These are phyloP conservation scores for Apostichopus parvimensis DNA, from an alignment of 35 echinoderm and acorn worm species.

Conservation along the genomic window DNA sequence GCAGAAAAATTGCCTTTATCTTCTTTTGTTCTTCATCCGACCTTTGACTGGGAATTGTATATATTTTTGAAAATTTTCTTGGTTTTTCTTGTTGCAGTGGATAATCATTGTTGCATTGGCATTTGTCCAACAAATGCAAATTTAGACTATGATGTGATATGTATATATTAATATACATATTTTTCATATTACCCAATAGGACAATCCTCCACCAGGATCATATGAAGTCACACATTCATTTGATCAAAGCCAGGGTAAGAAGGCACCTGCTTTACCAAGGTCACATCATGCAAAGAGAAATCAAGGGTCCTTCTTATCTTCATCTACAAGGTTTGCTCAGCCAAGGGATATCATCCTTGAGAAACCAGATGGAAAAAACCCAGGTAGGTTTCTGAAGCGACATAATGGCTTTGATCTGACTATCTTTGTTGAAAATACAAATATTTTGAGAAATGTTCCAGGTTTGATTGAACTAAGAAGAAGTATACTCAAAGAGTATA, in stretches of 20 bases:
- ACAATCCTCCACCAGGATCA: constrained; percentile 89
- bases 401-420: too few relatives aligned
- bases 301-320: constrained; percentile 94
- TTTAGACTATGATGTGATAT: too few relatives aligned
- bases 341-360: constrained; percentile 86
- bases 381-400: constrained; percentile 60
- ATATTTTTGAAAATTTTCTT: too few relatives aligned
- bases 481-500: too few relatives aligned
- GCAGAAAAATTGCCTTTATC: too few relatives aligned
- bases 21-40: too few relatives aligned
- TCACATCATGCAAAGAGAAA: constrained; percentile 68
- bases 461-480: too few relatives aligned
- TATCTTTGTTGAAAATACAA: not conserved
- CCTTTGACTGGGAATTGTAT: too few relatives aligned
- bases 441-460: too few relatives aligned
- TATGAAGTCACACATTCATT: constrained; percentile 88
- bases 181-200: constrained; percentile 49
- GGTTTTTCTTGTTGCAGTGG: not conserved
- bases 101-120: not conserved
- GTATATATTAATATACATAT: not conserved
- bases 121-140: too few relatives aligned
- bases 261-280: constrained; percentile 68
- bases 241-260: constrained; percentile 79
- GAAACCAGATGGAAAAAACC: constrained; percentile 76
- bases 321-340: constrained; percentile 71